Percentiles rank a stretch among this genome's conserved stretches.
Evolutionary conservation across 2,797 vertebrate species (phyloP).

Genomic region (Peromyscus aztecus): DNA sequence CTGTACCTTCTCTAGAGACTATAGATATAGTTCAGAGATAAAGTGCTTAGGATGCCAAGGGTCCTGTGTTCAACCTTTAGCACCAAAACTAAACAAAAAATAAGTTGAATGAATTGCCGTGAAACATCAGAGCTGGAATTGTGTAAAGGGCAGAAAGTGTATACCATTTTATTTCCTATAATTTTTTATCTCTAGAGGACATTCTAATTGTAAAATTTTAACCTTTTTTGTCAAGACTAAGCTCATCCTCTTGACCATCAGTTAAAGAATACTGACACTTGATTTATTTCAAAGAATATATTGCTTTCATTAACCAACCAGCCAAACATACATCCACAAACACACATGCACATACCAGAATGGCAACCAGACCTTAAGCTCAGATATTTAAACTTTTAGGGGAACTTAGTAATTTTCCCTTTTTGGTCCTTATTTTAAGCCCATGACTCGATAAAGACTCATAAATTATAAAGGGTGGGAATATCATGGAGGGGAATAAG

Average conservation of each 20-base stretch:
- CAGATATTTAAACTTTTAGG: slow-evolving; percentile 5
- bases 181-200: background rate
- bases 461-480: background rate
- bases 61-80: background rate
- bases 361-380: background rate
- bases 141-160: background rate
- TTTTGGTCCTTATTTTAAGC: background rate
- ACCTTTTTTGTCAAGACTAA: background rate
- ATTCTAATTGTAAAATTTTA: background rate
- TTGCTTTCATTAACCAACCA: slow-evolving; percentile 14
- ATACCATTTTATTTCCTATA: background rate
- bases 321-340: background rate
- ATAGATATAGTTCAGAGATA: background rate
- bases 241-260: background rate
- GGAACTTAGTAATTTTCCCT: background rate
- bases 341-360: background rate
- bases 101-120: background rate
- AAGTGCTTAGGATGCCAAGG: background rate
- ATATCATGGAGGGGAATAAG: background rate
- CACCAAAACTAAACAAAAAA: background rate
- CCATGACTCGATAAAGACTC: slow-evolving; percentile 1
- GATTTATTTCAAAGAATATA: background rate
- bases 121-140: background rate
- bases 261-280: background rate
- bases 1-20: background rate